Evolutionary conservation across 1,140 invertebrate genomes (phyloP).

Genomic region (Stenopsyche tienmushanensis): DNA sequence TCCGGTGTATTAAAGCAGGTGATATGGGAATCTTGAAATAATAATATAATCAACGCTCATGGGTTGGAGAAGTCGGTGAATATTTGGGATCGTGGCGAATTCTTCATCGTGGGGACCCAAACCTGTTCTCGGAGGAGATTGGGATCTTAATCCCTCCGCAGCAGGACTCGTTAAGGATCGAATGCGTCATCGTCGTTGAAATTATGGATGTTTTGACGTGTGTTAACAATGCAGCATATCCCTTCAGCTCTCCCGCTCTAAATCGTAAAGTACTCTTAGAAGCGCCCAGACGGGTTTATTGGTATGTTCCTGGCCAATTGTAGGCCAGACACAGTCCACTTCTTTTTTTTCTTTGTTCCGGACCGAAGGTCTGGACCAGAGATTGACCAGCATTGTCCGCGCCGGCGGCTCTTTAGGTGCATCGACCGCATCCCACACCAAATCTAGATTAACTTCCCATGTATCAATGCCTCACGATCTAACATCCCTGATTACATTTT

Average conservation of each 20-base stretch:
- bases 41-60: no score
- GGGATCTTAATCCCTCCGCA: background rate
- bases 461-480: background rate
- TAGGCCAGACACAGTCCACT: constrained; percentile 26
- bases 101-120: background rate
- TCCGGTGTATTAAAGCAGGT: no score
- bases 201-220: no score
- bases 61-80: no score
- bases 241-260: background rate
- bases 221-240: no score
- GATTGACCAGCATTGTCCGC: constrained; percentile 31
- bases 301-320: constrained; percentile 26
- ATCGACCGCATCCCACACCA: constrained; percentile 18
- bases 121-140: constrained; percentile 14
- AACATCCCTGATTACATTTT: no score
- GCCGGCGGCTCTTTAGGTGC: constrained; percentile 2
- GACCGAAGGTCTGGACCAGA: constrained; percentile 8
- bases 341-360: constrained; percentile 18
- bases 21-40: no score
- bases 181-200: no score
- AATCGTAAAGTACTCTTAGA: constrained; percentile 2
- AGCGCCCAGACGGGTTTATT: constrained; percentile 26
- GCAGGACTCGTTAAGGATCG: background rate
- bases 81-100: constrained; percentile 1
- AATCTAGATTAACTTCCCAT: background rate